These are phyloP conservation scores for Drosophila lini DNA, from an alignment of 1,140 invertebrate genomes.

Conservation along the genomic window DNA sequence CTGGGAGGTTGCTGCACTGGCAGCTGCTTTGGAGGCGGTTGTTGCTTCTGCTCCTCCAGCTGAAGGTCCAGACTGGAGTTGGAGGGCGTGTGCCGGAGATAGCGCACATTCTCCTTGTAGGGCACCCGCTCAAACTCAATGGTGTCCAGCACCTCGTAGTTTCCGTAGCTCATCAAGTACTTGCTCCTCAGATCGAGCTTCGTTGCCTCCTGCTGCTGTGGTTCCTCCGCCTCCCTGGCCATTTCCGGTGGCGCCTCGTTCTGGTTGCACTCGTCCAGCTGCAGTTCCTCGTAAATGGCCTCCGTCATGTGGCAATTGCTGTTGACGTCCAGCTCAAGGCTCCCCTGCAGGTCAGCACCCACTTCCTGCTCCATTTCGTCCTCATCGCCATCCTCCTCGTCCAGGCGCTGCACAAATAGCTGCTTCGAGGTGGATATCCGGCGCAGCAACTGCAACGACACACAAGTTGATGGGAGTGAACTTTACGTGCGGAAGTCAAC, in stretches of 20 bases:
- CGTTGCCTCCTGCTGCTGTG: neutral
- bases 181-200: constrained; percentile 13
- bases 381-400: constrained; percentile 67
- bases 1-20: constrained; percentile 2
- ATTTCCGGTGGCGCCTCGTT: constrained; percentile 35
- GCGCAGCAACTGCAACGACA: constrained; percentile 65
- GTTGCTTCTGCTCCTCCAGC: constrained; percentile 27
- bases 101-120: constrained; percentile 74
- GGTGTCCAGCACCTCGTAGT: constrained; percentile 24
- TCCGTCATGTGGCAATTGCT: constrained; percentile 34
- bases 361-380: constrained; percentile 18
- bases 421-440: constrained; percentile 76
- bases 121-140: constrained; percentile 72
- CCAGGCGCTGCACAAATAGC: constrained; percentile 72
- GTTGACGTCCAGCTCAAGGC: constrained; percentile 31
- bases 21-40: neutral
- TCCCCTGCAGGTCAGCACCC: constrained; percentile 11
- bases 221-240: constrained; percentile 35
- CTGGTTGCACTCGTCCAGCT: constrained; percentile 19
- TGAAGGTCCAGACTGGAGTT: constrained; percentile 71
- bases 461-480: constrained; percentile 4
- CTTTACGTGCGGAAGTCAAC: neutral
- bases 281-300: constrained; percentile 41
- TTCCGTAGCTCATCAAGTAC: constrained; percentile 40
- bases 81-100: constrained; percentile 76